These are phyloP conservation scores for Nebria ingens DNA, from an alignment of 1,140 invertebrate genomes.

Conservation along the genomic window DNA sequence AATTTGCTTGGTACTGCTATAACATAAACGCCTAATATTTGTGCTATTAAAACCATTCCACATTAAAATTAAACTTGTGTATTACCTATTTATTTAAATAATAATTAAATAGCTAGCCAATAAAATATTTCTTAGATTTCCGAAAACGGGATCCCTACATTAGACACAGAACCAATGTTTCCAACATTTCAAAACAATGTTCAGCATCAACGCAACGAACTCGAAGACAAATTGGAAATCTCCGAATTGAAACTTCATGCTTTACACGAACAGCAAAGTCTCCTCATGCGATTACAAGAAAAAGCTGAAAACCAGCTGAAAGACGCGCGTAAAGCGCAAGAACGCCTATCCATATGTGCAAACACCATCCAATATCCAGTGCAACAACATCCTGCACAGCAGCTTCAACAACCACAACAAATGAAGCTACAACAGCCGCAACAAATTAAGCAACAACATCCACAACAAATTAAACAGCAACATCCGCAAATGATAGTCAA, in stretches of 20 bases:
- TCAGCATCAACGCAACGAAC: constrained; percentile 19
- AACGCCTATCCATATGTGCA: neutral
- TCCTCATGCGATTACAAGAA: constrained; percentile 26
- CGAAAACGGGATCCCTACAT: neutral
- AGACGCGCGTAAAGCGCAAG: constrained; percentile 29
- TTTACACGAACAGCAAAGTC: constrained; percentile 29
- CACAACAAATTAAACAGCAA: neutral
- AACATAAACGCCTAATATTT: neutral
- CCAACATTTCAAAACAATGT: neutral
- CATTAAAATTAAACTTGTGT: neutral
- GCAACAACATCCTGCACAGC: neutral
- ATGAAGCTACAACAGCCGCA: neutral
- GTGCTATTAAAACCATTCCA: neutral
- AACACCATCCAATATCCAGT: neutral
- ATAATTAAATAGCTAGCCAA: too few relatives aligned
- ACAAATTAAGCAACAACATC: neutral
- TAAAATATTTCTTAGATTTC: neutral
- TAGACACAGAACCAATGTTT: neutral
- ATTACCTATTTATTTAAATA: too few relatives aligned
- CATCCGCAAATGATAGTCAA: too few relatives aligned
- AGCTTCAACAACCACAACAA: neutral
- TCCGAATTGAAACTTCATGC: constrained; percentile 24
- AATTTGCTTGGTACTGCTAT: too few relatives aligned
- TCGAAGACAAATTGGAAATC: constrained; percentile 27
- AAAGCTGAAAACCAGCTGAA: constrained; percentile 32